These are phyloP conservation scores for Ophiodon elongatus DNA, from an alignment of 2,113 vertebrate genomes.

Conservation along the genomic window DNA sequence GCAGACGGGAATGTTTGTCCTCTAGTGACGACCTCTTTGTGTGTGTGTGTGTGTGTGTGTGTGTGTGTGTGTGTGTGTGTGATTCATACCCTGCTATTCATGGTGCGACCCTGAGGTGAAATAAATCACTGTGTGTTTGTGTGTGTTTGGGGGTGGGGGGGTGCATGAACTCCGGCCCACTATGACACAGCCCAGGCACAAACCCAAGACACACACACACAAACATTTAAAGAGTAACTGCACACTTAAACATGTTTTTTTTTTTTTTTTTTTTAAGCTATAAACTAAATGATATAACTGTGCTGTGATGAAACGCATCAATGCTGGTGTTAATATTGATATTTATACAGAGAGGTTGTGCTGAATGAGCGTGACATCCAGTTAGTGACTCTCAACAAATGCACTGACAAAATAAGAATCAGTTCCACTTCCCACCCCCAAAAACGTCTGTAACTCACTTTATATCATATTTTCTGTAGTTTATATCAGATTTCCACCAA, in stretches of 20 bases:
- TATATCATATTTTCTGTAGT: conserved; percentile 27
- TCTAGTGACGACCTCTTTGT: conserved; percentile 26
- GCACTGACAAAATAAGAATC: no score
- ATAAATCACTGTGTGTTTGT: conserved; percentile 60
- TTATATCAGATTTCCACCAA: conserved; percentile 37
- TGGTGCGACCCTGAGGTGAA: conserved; percentile 66
- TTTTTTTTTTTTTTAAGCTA: no score
- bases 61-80: conserved; percentile 7
- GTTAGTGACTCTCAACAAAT: no score
- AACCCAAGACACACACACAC: conserved; percentile 34
- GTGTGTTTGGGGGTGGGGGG: conserved; percentile 7
- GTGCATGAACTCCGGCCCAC: conserved; percentile 53
- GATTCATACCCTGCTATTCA: conserved; percentile 72
- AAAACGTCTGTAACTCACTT: no score
- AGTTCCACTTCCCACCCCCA: no score
- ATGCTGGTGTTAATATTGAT: no score
- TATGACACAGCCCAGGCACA: conserved; percentile 48
- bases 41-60: neutral
- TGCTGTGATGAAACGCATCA: no score
- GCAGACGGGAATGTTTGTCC: conserved; percentile 24
- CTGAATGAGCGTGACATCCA: no score
- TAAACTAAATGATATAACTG: no score
- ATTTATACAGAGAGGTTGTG: no score
- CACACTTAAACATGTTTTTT: no score
- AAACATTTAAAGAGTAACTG: no score